These are phyloP conservation scores for Hycleus phaleratus DNA, from an alignment of 1,140 invertebrate species.

Conservation along the genomic window DNA sequence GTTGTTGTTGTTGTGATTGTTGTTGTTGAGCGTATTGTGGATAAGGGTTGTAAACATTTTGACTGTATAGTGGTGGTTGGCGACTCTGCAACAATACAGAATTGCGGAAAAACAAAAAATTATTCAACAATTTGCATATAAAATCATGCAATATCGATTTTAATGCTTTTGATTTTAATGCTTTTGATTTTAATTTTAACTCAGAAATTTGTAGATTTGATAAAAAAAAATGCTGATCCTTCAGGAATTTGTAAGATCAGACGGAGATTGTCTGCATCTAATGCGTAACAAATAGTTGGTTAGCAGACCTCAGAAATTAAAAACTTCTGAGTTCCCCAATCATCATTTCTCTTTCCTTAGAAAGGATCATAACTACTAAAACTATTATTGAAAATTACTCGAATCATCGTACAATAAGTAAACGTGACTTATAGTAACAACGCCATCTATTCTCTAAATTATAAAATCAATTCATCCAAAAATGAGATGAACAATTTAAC, in stretches of 20 bases:
- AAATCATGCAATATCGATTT: too few relatives aligned
- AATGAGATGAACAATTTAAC: neutral
- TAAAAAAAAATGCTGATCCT: constrained; percentile 1
- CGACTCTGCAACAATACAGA: constrained; percentile 21
- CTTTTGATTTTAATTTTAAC: too few relatives aligned
- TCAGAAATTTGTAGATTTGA: neutral
- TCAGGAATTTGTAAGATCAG: constrained; percentile 3
- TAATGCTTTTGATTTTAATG: neutral
- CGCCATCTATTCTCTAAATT: constrained; percentile 2
- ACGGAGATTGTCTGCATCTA: constrained; percentile 2
- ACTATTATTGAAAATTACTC: neutral
- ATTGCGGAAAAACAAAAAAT: neutral
- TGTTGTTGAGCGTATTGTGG: constrained; percentile 29
- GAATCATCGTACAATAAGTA: neutral
- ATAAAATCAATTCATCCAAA: neutral
- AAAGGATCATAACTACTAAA: constrained; percentile 2
- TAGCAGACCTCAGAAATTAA: constrained; percentile 4
- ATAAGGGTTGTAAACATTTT: constrained; percentile 26
- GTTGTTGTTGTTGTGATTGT: constrained; percentile 16
- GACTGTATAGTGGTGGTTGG: constrained; percentile 27
- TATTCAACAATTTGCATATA: neutral
- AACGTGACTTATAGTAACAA: neutral
- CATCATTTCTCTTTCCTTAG: constrained; percentile 11
- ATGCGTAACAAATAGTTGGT: constrained; percentile 10
- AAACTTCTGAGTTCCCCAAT: neutral